These are phyloP conservation scores for Tenthredo scrophulariae DNA, from an alignment of 2,888 invertebrate genomes.

Conservation along the genomic window DNA sequence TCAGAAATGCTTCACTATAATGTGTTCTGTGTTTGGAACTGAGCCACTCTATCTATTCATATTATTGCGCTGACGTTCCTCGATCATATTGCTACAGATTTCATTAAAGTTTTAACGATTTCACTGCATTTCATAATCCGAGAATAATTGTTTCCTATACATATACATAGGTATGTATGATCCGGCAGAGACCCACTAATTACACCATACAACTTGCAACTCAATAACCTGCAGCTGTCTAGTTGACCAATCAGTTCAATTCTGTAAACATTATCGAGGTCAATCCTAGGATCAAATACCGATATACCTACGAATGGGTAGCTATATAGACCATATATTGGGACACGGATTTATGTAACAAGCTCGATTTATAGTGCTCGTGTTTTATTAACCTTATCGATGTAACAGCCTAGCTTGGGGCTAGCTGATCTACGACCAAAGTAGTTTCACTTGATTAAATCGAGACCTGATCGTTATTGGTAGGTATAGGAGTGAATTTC, in stretches of 20 bases:
- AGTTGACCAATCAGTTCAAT: conserved; percentile 30
- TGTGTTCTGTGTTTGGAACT: not conserved
- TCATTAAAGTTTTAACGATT: not conserved
- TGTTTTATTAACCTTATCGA: conserved; percentile 40
- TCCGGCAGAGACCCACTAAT: not conserved
- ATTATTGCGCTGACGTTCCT: not conserved
- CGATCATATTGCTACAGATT: not conserved
- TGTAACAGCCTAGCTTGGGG: not conserved
- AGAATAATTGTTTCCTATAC: not conserved
- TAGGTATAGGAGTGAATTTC: not conserved
- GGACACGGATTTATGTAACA: not conserved
- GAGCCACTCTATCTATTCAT: not conserved
- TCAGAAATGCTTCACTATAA: conserved; percentile 5
- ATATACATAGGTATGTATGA: not conserved
- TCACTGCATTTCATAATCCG: not conserved
- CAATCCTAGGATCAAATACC: conserved; percentile 38
- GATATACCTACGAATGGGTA: not conserved
- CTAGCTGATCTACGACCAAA: conserved; percentile 37
- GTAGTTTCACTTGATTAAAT: conserved; percentile 39
- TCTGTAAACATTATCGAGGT: conserved; percentile 35
- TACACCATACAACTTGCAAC: not conserved
- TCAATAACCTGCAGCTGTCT: not conserved
- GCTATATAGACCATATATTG: not conserved
- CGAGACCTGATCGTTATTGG: conserved; percentile 5
- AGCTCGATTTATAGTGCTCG: not conserved